Conservation (phyloP, 2,888 invertebrate species). For the Trachelus tabidus region DNA sequence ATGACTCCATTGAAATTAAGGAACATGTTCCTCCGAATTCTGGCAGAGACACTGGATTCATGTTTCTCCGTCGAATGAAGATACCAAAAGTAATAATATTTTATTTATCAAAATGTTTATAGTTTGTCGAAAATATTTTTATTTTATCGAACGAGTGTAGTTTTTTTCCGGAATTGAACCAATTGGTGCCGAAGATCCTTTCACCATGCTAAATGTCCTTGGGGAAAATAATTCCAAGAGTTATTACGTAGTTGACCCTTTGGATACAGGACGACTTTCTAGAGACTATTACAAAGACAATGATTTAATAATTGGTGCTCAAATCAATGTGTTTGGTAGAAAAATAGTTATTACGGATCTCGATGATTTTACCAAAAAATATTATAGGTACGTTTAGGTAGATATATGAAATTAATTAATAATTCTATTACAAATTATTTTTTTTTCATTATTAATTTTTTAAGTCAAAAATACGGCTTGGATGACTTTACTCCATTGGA, state of each 20-base stretch:
- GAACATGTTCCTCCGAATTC: slow-evolving; percentile 77
- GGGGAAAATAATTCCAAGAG: slow-evolving; percentile 68
- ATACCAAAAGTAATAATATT: slow-evolving; percentile 76
- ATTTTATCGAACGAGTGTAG: slow-evolving; percentile 23
- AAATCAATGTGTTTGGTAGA: slow-evolving; percentile 84
- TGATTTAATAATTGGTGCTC: slow-evolving; percentile 85
- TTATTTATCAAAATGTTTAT: not conserved
- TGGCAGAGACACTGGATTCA: slow-evolving; percentile 77
- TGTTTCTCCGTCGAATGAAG: slow-evolving; percentile 80
- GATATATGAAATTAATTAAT: not conserved
- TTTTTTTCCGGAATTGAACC: slow-evolving; percentile 46
- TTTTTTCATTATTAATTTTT: not conserved
- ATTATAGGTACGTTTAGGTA: slow-evolving; percentile 69
- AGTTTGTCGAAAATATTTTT: not conserved
- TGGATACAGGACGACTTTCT: slow-evolving; percentile 68
- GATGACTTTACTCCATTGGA: slow-evolving; percentile 75
- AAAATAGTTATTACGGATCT: slow-evolving; percentile 84
- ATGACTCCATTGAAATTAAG: slow-evolving; percentile 90
- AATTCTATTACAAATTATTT: not conserved
- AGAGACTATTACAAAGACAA: slow-evolving; percentile 73
- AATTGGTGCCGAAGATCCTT: slow-evolving; percentile 67
- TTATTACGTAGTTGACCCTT: slow-evolving; percentile 71
- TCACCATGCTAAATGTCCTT: slow-evolving; percentile 74
- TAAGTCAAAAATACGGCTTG: slow-evolving; percentile 60
- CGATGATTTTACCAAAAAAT: slow-evolving; percentile 87